Base-by-base conservation (phyloP, 1,140 invertebrate genomes). In the Sarcophaga bullata region DNA sequence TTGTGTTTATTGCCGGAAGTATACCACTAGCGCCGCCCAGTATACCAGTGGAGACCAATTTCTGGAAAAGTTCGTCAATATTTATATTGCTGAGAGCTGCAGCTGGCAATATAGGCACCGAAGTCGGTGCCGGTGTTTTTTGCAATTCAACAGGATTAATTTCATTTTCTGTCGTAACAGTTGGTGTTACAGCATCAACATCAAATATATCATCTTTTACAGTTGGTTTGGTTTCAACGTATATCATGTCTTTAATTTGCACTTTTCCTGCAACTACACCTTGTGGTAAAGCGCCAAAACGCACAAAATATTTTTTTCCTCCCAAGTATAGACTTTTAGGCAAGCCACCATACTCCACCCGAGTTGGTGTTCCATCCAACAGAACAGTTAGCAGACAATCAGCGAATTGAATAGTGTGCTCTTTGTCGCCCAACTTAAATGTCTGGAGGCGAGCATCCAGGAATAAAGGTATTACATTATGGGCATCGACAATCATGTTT, bases 341-440 rank as follows among this genome's bases (percentile, higher is more conserved):
- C 62, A 98, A 92, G 10, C 97, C 98, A 75, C 97, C 98, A 92
- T 98, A 99, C 84, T 97, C 94, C 3, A 96, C 93, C 87, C 94
- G 93, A 87, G 97, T 96, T 2, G 95, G 94, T 85, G 94, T 92
- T 68, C 96, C 96, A 87, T 98, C 97, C 10, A 98, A 93, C n/a
- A 96, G 87, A 1, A 95, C 95, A 7, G 94, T 95, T 83, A 93
- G 91, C 15, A 97, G 91, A 0, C 94, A 92, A 86, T 97, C 95
- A 10, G 94, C 94, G 89, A 97, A 97, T 84, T 95, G 93, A 4
- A 97, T 87, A 0, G 95, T 95, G 87, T 96, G 94, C 48, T 94
- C 92, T 75, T 94, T 92, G 15, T 93, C 93, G 81, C 95, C 94
- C 9, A 98, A 93, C 84, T 94, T 92, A 85, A 96, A 95, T 86